phyloP scores from a whole-genome alignment of 2,797 vertebrate genomes.

The Dipus sagitta region DNA sequence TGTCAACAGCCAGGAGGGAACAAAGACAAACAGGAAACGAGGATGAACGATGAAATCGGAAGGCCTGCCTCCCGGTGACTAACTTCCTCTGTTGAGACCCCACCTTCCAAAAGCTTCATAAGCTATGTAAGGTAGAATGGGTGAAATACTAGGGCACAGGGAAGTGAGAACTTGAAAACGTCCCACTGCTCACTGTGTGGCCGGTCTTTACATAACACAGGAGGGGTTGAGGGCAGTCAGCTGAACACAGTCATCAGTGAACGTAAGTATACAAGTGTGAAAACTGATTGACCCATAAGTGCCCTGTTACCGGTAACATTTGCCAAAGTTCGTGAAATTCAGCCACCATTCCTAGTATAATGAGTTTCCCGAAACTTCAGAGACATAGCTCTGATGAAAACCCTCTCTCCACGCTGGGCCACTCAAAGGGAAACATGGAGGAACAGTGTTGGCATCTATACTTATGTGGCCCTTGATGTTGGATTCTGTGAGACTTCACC shows the following conservation, averaged over 20 bases:
- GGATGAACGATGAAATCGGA: too few relatives aligned
- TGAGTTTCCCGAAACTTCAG: not conserved
- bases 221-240: not conserved
- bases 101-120: too few relatives aligned
- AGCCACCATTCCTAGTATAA: too few relatives aligned
- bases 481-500: not conserved
- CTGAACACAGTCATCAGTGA: too few relatives aligned
- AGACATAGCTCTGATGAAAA: not conserved
- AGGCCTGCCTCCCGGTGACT: too few relatives aligned
- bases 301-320: not conserved
- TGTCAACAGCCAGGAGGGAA: too few relatives aligned
- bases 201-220: not conserved
- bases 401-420: not conserved
- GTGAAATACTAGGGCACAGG: not conserved
- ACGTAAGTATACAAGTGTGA: not conserved
- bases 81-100: too few relatives aligned
- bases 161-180: not conserved
- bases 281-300: too few relatives aligned
- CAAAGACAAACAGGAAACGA: too few relatives aligned
- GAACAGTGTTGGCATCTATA: not conserved
- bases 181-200: too few relatives aligned
- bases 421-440: not conserved
- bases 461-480: accelerated
- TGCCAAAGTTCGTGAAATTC: not conserved
- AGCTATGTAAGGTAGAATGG: not conserved